phyloP scores from a whole-genome alignment of 1,140 invertebrate species.

The Drosophila sucinea region DNA sequence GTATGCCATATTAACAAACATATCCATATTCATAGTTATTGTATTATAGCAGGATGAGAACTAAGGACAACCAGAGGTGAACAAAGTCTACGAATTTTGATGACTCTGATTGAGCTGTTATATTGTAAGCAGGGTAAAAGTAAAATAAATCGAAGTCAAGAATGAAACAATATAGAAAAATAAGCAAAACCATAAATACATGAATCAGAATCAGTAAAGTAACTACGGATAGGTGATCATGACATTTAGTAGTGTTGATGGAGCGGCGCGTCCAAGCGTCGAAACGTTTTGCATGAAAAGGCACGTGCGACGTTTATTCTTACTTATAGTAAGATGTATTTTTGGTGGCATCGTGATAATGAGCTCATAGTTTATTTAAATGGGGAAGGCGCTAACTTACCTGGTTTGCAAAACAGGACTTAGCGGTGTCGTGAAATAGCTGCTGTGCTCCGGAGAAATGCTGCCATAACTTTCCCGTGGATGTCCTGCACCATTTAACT shows the following conservation, averaged over 20 bases:
- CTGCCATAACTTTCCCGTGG: slow-evolving; percentile 61
- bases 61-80: not conserved
- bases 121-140: not conserved
- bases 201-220: slow-evolving; percentile 65
- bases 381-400: slow-evolving; percentile 56
- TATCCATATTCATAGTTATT: slow-evolving; percentile 37
- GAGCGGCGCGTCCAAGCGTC: slow-evolving; percentile 51
- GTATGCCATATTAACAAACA: slow-evolving; percentile 50
- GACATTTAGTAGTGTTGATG: slow-evolving; percentile 62
- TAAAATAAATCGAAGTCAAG: not conserved
- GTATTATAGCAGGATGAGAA: not conserved
- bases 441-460: slow-evolving; percentile 66
- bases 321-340: not conserved
- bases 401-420: slow-evolving; percentile 70
- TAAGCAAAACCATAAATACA: slow-evolving; percentile 49
- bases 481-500: slow-evolving; percentile 66
- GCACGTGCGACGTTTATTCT: slow-evolving; percentile 57
- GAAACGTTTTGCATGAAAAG: slow-evolving; percentile 57
- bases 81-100: slow-evolving; percentile 15
- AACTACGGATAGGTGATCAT: slow-evolving; percentile 62
- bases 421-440: slow-evolving; percentile 62
- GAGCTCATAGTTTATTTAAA: slow-evolving; percentile 45
- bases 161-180: slow-evolving; percentile 40
- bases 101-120: not conserved
- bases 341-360: slow-evolving; percentile 49